These are phyloP conservation scores for Nylanderia fulva DNA, from an alignment of 1,140 invertebrate species.

Conservation along the genomic window DNA sequence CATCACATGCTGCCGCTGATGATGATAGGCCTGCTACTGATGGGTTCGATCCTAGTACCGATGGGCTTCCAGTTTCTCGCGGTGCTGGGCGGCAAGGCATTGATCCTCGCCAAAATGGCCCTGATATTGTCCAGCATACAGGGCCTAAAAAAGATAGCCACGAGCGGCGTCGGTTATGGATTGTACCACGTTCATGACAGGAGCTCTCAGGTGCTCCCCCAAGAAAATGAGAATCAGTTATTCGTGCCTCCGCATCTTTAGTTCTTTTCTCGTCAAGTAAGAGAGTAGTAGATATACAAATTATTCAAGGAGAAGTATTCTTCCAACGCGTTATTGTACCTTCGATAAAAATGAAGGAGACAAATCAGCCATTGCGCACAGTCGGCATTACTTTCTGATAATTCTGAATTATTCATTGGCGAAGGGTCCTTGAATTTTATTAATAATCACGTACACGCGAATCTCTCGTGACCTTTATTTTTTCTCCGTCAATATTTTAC, in stretches of 20 bases:
- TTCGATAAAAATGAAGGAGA: not conserved
- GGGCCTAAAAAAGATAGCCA: conserved; percentile 89
- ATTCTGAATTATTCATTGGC: conserved; percentile 10
- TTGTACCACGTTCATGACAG: conserved; percentile 84
- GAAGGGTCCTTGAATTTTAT: conserved; percentile 17
- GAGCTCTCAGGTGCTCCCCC: conserved; percentile 71
- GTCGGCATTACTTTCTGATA: not conserved
- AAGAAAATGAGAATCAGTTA: conserved; percentile 61
- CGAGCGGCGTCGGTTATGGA: conserved; percentile 84
- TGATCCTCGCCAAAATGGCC: conserved; percentile 91
- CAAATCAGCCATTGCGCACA: not conserved
- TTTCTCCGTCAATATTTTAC: not conserved
- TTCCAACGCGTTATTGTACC: conserved; percentile 3
- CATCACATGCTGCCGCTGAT: conserved; percentile 89
- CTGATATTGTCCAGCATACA: conserved; percentile 92
- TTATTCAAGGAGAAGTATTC: not conserved
- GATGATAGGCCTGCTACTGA: conserved; percentile 90
- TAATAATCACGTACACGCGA: not conserved
- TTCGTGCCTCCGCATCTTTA: conserved; percentile 54
- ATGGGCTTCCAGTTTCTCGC: conserved; percentile 93
- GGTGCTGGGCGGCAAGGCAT: conserved; percentile 91
- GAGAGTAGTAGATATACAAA: not conserved
- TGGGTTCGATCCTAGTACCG: conserved; percentile 90
- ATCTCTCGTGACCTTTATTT: not conserved
- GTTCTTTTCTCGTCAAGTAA: not conserved